phyloP scores from a whole-genome alignment of 2,797 vertebrate species.

The Allobates femoralis region DNA sequence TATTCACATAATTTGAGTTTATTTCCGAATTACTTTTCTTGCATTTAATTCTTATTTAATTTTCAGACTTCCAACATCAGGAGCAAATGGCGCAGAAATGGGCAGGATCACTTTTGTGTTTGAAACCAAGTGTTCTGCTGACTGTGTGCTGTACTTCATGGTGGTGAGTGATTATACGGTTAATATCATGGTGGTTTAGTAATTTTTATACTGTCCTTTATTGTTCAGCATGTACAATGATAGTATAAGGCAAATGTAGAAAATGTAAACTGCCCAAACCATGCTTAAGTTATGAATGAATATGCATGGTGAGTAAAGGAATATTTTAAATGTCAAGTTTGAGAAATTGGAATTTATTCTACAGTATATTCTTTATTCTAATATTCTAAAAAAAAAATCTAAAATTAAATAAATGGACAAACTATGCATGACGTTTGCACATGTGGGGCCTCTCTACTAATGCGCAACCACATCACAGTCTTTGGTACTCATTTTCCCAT shows the following conservation, averaged over 20 bases:
- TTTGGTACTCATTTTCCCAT: not conserved
- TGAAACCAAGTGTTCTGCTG: slow-evolving; percentile 87
- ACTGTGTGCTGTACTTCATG: slow-evolving; percentile 98
- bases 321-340: too few species aligned
- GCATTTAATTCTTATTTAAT: slow-evolving; percentile 13
- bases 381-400: not conserved
- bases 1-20: too few species aligned
- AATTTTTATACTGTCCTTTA: not conserved
- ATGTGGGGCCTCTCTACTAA: not conserved
- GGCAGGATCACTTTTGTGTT: slow-evolving; percentile 94
- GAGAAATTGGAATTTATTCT: too few species aligned
- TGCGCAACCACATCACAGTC: not conserved
- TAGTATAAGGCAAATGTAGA: not conserved
- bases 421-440: not conserved
- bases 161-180: slow-evolving; percentile 80
- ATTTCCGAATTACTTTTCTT: not conserved
- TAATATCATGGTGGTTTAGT: not conserved
- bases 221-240: not conserved
- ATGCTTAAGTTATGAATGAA: too few species aligned
- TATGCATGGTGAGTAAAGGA: too few species aligned
- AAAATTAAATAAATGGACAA: not conserved
- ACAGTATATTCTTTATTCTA: too few species aligned
- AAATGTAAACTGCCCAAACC: too few species aligned
- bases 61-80: slow-evolving; percentile 86
- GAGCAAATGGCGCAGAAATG: slow-evolving; percentile 83